phyloP scores from a whole-genome alignment of 2,113 vertebrate genomes.

The Datnioides undecimradiatus region DNA sequence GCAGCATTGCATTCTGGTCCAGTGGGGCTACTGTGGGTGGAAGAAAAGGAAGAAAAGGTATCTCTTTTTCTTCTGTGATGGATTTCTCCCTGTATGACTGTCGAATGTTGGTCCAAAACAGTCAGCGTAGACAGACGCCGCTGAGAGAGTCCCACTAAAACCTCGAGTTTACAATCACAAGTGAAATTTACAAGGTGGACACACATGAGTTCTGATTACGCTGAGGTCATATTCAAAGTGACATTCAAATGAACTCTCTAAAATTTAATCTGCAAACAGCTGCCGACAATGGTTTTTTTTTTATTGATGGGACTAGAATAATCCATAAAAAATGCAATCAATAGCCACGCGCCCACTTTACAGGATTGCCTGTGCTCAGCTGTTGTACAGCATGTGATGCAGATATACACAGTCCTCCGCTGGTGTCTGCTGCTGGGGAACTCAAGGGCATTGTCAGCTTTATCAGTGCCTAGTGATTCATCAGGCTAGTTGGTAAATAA shows the following conservation, averaged over 20 bases:
- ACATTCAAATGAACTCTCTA: constrained; percentile 46
- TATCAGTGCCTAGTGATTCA: constrained; percentile 76
- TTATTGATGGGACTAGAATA: constrained; percentile 37
- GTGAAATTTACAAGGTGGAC: not conserved
- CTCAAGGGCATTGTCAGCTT: constrained; percentile 81
- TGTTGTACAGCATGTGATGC: constrained; percentile 21
- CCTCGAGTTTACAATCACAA: not conserved
- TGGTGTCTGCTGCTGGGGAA: constrained; percentile 33
- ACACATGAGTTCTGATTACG: constrained; percentile 4
- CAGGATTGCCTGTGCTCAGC: constrained; percentile 28
- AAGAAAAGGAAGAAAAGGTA: constrained; percentile 1
- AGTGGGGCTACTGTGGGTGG: not conserved
- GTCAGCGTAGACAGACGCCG: not conserved
- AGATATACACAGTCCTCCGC: constrained; percentile 36
- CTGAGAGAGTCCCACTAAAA: not conserved
- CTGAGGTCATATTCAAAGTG: constrained; percentile 14
- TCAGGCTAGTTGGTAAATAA: constrained; percentile 83
- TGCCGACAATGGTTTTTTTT: constrained; percentile 27
- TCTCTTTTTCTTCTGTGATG: constrained; percentile 16
- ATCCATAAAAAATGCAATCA: constrained; percentile 63
- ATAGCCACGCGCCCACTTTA: constrained; percentile 33
- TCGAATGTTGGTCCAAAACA: constrained; percentile 4
- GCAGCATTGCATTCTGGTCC: constrained; percentile 39
- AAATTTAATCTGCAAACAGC: constrained; percentile 44
- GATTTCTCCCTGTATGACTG: not conserved